A percentile compares a stretch with the other conserved stretches of the same genome.
These are phyloP conservation scores for Eulemur rubriventer DNA, from an alignment of 2,797 vertebrate genomes.

Conservation along the genomic window DNA sequence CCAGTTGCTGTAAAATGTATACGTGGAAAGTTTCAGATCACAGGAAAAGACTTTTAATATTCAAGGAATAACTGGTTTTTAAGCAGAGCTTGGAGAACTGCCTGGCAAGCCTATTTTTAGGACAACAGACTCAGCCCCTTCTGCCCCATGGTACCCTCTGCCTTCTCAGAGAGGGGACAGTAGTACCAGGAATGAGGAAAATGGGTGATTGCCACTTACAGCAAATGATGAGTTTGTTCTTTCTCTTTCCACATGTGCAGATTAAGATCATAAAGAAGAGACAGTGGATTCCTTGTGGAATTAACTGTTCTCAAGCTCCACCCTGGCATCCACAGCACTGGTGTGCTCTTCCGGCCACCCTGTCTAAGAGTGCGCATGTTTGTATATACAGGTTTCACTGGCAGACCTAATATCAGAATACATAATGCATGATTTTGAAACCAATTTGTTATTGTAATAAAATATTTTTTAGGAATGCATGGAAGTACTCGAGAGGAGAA, in stretches of 20 bases:
- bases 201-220: slow-evolving; percentile 10
- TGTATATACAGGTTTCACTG: slow-evolving; percentile 84
- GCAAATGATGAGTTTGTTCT: slow-evolving; percentile 76
- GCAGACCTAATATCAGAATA: slow-evolving; percentile 90
- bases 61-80: slow-evolving; percentile 65
- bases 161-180: slow-evolving; percentile 36
- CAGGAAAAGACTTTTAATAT: slow-evolving; percentile 57
- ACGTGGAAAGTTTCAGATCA: slow-evolving; percentile 50
- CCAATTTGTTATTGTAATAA: slow-evolving; percentile 92
- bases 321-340: slow-evolving; percentile 58
- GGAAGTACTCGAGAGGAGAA: slow-evolving; percentile 86
- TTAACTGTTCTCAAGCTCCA: slow-evolving; percentile 68
- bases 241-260: slow-evolving; percentile 74
- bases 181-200: slow-evolving; percentile 32
- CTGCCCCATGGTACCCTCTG: slow-evolving; percentile 18
- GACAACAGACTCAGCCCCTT: slow-evolving; percentile 18
- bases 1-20: slow-evolving; percentile 46
- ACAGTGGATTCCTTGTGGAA: slow-evolving; percentile 73
- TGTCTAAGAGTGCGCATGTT: slow-evolving; percentile 76
- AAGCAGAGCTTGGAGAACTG: slow-evolving; percentile 56
- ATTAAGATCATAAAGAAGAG: slow-evolving; percentile 78
- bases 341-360: slow-evolving; percentile 39
- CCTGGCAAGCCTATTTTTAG: slow-evolving; percentile 51
- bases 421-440: slow-evolving; percentile 91
- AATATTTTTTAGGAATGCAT: slow-evolving; percentile 89